phyloP scores from a whole-genome alignment of 2,888 invertebrate genomes.

The Boloria selene region DNA sequence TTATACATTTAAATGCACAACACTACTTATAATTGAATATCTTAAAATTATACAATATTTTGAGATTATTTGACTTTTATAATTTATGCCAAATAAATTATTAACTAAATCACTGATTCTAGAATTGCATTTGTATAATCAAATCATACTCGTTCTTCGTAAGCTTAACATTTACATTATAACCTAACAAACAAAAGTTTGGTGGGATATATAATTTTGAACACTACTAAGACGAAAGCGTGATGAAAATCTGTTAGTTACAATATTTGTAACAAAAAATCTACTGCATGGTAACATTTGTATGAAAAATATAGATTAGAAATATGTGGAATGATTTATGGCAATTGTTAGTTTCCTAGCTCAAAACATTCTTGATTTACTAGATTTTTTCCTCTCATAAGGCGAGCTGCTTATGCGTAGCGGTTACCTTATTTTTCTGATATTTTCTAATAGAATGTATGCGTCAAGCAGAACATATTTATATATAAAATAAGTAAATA shows the following conservation, averaged over 20 bases:
- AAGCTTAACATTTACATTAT: constrained; percentile 3
- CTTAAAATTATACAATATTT: constrained; percentile 1
- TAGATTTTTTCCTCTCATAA: no score
- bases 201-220: constrained; percentile 48
- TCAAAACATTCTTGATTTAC: no score
- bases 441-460: no score
- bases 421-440: no score
- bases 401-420: no score
- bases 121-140: neutral
- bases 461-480: no score
- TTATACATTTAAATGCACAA: constrained; percentile 32
- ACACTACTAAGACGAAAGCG: constrained; percentile 14
- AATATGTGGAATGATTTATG: constrained; percentile 14
- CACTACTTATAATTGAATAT: constrained; percentile 4
- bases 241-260: neutral
- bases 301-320: neutral
- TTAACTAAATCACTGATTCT: neutral
- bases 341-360: no score
- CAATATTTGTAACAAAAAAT: neutral
- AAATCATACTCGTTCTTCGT: neutral
- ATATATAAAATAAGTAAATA: no score
- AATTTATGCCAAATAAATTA: no score
- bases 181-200: constrained; percentile 28
- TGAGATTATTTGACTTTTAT: neutral
- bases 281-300: constrained; percentile 20